Percentiles rank a stretch among this genome's conserved stretches.
Conservation (phyloP, 2,888 invertebrate species). For the Catonia carolina region DNA sequence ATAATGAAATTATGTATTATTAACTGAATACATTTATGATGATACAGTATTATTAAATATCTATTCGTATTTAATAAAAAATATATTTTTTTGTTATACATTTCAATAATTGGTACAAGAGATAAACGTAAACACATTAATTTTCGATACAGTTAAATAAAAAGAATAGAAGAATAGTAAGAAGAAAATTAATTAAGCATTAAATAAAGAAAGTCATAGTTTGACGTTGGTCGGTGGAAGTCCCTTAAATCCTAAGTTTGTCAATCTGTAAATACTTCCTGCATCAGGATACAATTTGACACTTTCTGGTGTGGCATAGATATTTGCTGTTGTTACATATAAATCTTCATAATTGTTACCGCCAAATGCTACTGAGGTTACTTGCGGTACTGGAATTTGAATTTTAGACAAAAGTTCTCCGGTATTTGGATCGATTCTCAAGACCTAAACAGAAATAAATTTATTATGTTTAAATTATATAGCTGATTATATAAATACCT, state of each 20-base stretch:
- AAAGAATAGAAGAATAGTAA: too few relatives aligned
- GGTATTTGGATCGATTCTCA: slow-evolving; percentile 34
- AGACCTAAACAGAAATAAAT: slow-evolving; percentile 12
- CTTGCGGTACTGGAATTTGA: slow-evolving; percentile 38
- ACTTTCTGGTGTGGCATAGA: slow-evolving; percentile 3
- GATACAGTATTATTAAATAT: too few relatives aligned
- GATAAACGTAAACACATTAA: too few relatives aligned
- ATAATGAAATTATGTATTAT: too few relatives aligned
- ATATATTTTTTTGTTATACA: too few relatives aligned
- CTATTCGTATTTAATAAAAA: too few relatives aligned
- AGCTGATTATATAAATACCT: too few relatives aligned
- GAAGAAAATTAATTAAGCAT: too few relatives aligned
- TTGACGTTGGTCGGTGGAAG: neutral
- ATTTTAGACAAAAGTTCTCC: slow-evolving; percentile 39
- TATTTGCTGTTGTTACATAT: slow-evolving; percentile 41
- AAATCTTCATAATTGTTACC: slow-evolving; percentile 42
- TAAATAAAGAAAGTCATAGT: slow-evolving; percentile 1
- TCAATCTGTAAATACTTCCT: slow-evolving; percentile 1
- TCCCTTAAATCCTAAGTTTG: slow-evolving; percentile 11
- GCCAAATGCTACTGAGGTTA: slow-evolving; percentile 45
- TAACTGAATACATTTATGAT: too few relatives aligned
- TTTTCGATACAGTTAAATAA: too few relatives aligned
- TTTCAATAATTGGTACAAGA: too few relatives aligned
- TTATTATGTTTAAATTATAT: too few relatives aligned
- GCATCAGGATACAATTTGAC: neutral